Evolutionary conservation across 37 sponge, comb jelly and placozoan species (phyloP).

Genomic region (Diacarnus erythraeanus): DNA sequence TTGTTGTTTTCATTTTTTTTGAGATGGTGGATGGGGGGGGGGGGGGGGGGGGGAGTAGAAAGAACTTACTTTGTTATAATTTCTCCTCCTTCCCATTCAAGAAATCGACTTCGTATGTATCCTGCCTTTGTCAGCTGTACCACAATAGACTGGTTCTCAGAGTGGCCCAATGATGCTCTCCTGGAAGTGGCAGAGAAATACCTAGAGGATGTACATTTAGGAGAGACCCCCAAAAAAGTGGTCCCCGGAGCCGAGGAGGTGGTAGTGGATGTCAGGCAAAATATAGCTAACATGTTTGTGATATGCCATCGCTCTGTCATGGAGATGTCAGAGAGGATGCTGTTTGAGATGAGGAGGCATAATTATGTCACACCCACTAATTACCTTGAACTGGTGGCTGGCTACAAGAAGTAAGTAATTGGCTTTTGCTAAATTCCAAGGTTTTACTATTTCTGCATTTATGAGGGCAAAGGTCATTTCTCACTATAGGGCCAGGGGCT

Average conservation of each 20-base stretch:
- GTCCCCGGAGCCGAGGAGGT: not conserved
- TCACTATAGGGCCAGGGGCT: too few relatives aligned
- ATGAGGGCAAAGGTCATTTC: too few relatives aligned
- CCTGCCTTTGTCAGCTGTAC: conserved; percentile 99
- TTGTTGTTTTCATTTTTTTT: too few relatives aligned
- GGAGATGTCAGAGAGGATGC: conserved; percentile 90
- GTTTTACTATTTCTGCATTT: too few relatives aligned
- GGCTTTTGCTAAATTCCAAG: too few relatives aligned
- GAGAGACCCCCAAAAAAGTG: not conserved
- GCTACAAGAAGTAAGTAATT: conserved; percentile 81
- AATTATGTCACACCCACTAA: conserved; percentile 99
- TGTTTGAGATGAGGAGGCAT: conserved; percentile 96
- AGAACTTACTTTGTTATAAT: not conserved
- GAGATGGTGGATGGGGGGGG: not conserved
- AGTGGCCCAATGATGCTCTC: conserved; percentile 99
- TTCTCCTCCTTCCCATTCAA: conserved; percentile 1
- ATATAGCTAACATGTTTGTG: conserved; percentile 85
- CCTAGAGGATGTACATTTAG: conserved; percentile 86
- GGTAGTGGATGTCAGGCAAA: conserved; percentile 54
- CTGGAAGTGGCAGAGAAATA: conserved; percentile 94
- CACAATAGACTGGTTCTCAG: conserved; percentile 98
- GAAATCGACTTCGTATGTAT: conserved; percentile 94
- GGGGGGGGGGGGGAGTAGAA: not conserved
- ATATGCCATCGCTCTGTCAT: conserved; percentile 92
- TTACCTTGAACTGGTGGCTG: conserved; percentile 97